These are phyloP conservation scores for Sarcophilus harrisii DNA, from an alignment of 2,797 vertebrate genomes.

Conservation along the genomic window DNA sequence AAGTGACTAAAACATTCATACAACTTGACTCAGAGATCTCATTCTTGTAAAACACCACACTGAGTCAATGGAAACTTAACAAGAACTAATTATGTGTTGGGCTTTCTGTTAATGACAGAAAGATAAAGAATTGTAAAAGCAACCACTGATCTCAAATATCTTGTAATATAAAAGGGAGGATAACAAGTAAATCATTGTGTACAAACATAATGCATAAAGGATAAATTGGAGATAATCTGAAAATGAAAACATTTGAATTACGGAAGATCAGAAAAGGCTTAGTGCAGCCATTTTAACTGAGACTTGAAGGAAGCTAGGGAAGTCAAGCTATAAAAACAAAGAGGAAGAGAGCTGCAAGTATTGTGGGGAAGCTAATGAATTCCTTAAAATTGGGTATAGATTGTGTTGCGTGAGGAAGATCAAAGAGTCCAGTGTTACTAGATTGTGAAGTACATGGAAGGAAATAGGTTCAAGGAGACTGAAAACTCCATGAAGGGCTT, in stretches of 20 bases:
- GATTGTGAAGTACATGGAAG: not conserved
- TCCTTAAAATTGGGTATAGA: not conserved
- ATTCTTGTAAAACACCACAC: not conserved
- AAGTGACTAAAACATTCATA: not conserved
- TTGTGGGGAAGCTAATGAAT: not conserved
- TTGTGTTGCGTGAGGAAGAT: not conserved
- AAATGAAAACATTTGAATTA: not conserved
- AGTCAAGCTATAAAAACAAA: not conserved
- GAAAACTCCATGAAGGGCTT: not conserved
- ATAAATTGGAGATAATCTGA: not conserved
- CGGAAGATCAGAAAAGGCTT: not conserved
- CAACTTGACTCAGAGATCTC: not conserved
- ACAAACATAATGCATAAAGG: not conserved
- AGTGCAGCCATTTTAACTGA: not conserved
- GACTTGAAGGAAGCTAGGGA: not conserved
- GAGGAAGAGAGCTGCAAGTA: not conserved
- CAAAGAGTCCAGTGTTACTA: not conserved
- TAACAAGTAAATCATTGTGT: not conserved
- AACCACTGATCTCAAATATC: not conserved
- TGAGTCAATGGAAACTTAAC: not conserved
- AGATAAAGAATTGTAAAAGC: not conserved
- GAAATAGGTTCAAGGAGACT: not conserved
- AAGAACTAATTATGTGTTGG: not conserved
- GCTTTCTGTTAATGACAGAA: not conserved
- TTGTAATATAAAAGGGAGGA: not conserved